A percentile compares a stretch with the other conserved stretches of the same genome.
phyloP scores from a whole-genome alignment of 2,113 vertebrate species.

The Condylura cristata region DNA sequence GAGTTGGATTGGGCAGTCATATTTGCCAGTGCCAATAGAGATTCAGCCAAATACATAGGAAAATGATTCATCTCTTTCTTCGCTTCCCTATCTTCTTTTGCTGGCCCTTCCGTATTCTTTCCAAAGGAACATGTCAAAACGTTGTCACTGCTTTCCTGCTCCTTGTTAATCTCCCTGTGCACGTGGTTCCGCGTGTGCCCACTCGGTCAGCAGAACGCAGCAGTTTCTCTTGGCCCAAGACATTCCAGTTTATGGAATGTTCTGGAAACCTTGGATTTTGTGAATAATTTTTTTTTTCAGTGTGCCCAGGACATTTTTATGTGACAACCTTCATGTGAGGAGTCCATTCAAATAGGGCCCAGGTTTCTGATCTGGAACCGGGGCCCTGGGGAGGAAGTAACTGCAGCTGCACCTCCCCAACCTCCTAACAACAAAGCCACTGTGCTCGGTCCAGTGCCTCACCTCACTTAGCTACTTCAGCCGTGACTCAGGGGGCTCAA shows the following conservation, averaged over 20 bases:
- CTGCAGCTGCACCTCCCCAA: background rate
- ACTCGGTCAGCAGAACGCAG: background rate
- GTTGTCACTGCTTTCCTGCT: background rate
- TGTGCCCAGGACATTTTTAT: background rate
- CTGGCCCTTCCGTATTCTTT: constrained; percentile 32
- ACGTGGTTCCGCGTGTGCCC: background rate
- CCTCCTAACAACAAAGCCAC: background rate
- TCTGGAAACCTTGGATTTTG: background rate
- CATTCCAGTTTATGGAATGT: background rate
- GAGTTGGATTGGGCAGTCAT: background rate
- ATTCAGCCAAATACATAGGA: constrained; percentile 33
- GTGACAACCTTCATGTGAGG: background rate
- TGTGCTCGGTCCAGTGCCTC: background rate
- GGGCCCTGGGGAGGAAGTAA: background rate
- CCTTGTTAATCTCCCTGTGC: background rate
- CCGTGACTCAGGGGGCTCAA: constrained; percentile 18
- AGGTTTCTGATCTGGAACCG: background rate
- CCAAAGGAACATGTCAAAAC: constrained; percentile 5
- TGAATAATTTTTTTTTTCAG: background rate
- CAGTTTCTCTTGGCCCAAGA: background rate
- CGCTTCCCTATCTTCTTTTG: background rate
- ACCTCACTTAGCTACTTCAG: background rate
- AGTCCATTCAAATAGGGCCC: background rate
- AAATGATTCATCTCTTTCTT: background rate
- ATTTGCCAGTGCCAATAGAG: background rate